Conservation (phyloP, 92 coral and sea anemone genomes). For the Porites cylindrica region DNA sequence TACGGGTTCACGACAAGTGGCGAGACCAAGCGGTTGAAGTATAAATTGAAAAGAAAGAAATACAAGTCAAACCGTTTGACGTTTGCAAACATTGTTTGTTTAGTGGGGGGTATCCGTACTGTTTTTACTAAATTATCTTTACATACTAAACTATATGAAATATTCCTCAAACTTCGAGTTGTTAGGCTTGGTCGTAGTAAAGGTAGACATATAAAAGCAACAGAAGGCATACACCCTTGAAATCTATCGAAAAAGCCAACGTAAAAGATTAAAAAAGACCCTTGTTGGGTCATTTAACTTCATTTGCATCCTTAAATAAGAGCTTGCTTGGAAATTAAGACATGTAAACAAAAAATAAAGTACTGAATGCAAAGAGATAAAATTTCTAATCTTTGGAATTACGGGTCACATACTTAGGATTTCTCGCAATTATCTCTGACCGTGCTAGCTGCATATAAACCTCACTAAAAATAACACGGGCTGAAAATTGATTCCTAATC, state of each 20-base stretch:
- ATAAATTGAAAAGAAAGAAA: neutral
- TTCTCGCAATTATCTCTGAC: neutral
- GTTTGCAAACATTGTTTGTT: neutral
- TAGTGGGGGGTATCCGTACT: neutral
- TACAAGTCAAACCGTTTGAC: neutral
- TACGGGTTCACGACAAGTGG: neutral
- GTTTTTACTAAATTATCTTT: neutral
- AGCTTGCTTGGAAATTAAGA: conserved; percentile 19
- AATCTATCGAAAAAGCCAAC: neutral
- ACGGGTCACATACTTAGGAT: neutral
- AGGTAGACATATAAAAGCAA: too few relatives aligned
- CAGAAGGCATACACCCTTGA: neutral
- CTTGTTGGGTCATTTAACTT: neutral
- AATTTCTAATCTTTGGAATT: neutral
- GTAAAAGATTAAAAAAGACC: neutral
- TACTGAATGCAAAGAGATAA: neutral
- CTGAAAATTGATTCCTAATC: conserved; percentile 13
- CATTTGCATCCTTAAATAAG: neutral
- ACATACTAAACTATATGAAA: neutral
- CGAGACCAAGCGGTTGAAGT: neutral
- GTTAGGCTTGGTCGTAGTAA: too few relatives aligned
- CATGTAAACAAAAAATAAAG: conserved; percentile 29
- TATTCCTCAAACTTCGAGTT: neutral
- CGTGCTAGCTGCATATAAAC: neutral
- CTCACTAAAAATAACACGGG: neutral